phyloP scores from a whole-genome alignment of 2,113 vertebrate genomes.

The Alosa alosa region DNA sequence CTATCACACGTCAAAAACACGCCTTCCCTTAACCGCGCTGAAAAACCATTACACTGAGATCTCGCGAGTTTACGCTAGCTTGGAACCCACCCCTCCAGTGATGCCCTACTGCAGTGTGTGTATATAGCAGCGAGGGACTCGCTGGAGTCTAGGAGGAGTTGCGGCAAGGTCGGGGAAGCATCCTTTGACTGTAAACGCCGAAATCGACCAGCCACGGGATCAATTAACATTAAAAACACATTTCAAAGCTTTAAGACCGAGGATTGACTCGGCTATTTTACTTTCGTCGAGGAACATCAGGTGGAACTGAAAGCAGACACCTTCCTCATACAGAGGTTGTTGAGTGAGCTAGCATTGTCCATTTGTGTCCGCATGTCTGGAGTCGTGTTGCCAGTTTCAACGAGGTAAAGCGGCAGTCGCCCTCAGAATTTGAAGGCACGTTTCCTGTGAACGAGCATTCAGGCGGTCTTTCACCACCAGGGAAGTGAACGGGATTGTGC shows the following conservation, averaged over 20 bases:
- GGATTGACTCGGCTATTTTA: constrained; percentile 8
- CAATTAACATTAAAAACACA: background rate
- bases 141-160: constrained; percentile 64
- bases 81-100: constrained; percentile 59
- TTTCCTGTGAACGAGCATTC: constrained; percentile 21
- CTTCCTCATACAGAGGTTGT: constrained; percentile 5
- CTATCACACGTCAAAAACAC: constrained; percentile 28
- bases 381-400: constrained; percentile 35
- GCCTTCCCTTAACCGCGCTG: background rate
- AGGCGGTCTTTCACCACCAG: constrained; percentile 19
- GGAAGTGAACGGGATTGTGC: constrained; percentile 4
- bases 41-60: constrained; percentile 37
- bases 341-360: constrained; percentile 19
- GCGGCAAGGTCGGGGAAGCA: constrained; percentile 71
- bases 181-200: constrained; percentile 44
- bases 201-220: constrained; percentile 2
- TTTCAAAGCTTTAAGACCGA: background rate
- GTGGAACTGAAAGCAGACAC: constrained; percentile 31
- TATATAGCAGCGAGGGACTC: constrained; percentile 61
- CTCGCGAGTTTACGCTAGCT: constrained; percentile 61
- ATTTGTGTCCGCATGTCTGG: constrained; percentile 37
- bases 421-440: constrained; percentile 26
- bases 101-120: constrained; percentile 66
- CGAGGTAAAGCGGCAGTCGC: constrained; percentile 27
- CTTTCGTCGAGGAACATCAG: background rate